A percentile compares a stretch with the other conserved stretches of the same genome.
Evolutionary conservation across 2,797 vertebrate genomes (phyloP).

Genomic region (Trematomus bernacchii): DNA sequence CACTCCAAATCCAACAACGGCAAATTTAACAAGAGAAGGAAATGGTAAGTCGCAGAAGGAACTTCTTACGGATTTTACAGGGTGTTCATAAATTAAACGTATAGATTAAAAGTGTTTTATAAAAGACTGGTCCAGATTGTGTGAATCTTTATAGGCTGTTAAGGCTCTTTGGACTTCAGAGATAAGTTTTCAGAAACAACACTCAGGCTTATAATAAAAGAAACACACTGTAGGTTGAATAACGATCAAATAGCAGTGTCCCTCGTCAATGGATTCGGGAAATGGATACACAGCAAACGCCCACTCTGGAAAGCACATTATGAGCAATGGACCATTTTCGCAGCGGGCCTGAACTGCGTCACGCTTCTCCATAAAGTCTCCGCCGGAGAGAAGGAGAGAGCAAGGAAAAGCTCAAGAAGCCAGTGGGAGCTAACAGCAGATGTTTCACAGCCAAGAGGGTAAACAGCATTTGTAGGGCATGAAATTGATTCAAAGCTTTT

Average conservation of each 20-base stretch:
- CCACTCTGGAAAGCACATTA: conserved; percentile 42
- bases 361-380: conserved; percentile 50
- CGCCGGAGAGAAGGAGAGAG: conserved; percentile 16
- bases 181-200: conserved; percentile 21
- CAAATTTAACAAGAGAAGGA: conserved; percentile 23
- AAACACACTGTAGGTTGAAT: conserved; percentile 14
- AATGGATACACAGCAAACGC: conserved; percentile 20
- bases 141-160: conserved; percentile 29
- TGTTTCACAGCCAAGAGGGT: conserved; percentile 81
- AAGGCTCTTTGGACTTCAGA: conserved; percentile 24
- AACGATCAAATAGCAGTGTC: conserved; percentile 23
- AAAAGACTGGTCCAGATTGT: conserved; percentile 24
- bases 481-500: conserved; percentile 82
- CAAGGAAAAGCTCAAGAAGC: conserved; percentile 49
- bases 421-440: conserved; percentile 68
- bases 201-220: background rate
- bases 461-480: conserved; percentile 84
- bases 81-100: conserved; percentile 30
- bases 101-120: conserved; percentile 47
- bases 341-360: conserved; percentile 37
- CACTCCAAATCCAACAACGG: conserved; percentile 52
- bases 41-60: background rate
- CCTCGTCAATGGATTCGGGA: conserved; percentile 30
- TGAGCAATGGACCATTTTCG: conserved; percentile 50
- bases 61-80: conserved; percentile 22